A percentile compares a stretch with the other conserved stretches of the same genome.
phyloP scores from a whole-genome alignment of 2,888 invertebrate genomes.

The Ormyrus rosae region DNA sequence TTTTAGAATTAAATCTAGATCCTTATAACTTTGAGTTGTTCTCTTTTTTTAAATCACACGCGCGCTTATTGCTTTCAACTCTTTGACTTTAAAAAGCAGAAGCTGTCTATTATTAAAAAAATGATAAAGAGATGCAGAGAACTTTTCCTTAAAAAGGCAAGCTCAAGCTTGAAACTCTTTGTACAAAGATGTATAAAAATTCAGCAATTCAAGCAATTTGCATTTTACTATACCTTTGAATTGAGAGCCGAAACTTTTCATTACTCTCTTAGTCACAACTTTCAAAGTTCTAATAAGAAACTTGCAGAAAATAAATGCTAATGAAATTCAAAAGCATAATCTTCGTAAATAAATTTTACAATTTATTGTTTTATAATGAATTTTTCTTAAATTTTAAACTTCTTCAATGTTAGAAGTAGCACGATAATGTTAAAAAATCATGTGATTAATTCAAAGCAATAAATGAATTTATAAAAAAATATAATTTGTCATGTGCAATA shows the following conservation, averaged over 20 bases:
- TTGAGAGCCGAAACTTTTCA: background rate
- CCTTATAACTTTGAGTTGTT: conserved; percentile 18
- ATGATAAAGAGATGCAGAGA: too few relatives aligned
- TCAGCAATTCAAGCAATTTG: conserved; percentile 19
- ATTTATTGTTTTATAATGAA: background rate
- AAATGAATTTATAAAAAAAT: conserved; percentile 4
- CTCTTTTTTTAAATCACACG: conserved; percentile 21
- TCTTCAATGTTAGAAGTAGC: background rate
- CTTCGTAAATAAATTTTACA: conserved; percentile 32
- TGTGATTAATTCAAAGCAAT: background rate
- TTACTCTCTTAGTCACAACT: background rate
- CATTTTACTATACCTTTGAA: conserved; percentile 7
- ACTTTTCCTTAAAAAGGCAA: too few relatives aligned
- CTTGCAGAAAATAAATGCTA: conserved; percentile 8
- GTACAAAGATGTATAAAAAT: conserved; percentile 22
- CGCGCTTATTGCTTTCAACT: background rate
- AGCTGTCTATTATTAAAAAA: too few relatives aligned
- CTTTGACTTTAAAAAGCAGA: background rate
- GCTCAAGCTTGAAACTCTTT: background rate
- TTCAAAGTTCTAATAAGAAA: background rate
- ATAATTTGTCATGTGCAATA: conserved; percentile 1
- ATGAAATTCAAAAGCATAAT: conserved; percentile 1
- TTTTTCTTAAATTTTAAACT: background rate
- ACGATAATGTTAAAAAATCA: background rate
- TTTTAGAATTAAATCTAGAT: conserved; percentile 53